Evolutionary conservation across 2,888 invertebrate genomes (phyloP).

Genomic region (Noctua janthe): DNA sequence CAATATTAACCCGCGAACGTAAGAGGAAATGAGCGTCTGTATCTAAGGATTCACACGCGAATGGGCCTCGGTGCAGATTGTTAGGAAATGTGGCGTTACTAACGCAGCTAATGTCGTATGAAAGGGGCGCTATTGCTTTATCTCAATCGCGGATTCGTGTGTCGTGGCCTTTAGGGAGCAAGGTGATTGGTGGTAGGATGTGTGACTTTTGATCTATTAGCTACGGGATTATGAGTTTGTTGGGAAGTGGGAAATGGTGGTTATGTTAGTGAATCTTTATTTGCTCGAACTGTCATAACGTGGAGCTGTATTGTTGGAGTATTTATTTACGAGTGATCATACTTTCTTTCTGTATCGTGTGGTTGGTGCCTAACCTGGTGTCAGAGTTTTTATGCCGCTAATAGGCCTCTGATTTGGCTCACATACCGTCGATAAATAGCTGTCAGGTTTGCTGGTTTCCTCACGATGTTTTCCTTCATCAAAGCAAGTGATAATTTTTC

Average conservation of each 20-base stretch:
- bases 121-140: constrained; percentile 88
- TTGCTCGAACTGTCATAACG: neutral
- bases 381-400: too few relatives aligned
- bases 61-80: constrained; percentile 87
- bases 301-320: neutral
- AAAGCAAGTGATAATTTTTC: too few relatives aligned
- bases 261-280: neutral
- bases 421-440: too few relatives aligned
- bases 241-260: neutral
- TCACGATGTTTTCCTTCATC: too few relatives aligned
- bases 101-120: constrained; percentile 90
- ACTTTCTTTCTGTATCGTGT: too few relatives aligned
- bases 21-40: constrained; percentile 88
- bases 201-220: constrained; percentile 66
- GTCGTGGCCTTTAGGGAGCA: constrained; percentile 73
- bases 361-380: too few relatives aligned
- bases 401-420: too few relatives aligned
- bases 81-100: constrained; percentile 90
- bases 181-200: constrained; percentile 75
- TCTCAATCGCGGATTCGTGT: constrained; percentile 82
- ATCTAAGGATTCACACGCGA: constrained; percentile 90
- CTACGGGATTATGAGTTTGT: constrained; percentile 22
- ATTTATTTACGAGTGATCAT: neutral
- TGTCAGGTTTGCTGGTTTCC: too few relatives aligned
- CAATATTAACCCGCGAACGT: constrained; percentile 76